Evolutionary conservation across 2,888 invertebrate species (phyloP).

Genomic region (Eilema sororculum): DNA sequence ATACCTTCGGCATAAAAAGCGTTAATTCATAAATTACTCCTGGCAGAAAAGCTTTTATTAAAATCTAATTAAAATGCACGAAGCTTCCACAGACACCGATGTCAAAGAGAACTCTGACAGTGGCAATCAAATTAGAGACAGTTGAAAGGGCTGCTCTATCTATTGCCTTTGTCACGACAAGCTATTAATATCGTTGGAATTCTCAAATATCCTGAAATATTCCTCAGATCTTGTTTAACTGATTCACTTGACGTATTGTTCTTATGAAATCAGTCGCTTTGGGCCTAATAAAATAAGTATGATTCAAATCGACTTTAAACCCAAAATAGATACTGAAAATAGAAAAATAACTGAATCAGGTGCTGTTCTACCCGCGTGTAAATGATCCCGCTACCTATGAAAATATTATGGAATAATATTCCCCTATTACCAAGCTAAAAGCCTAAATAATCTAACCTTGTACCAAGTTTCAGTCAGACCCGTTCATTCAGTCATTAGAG

Average conservation of each 20-base stretch:
- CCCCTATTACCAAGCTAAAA: no score
- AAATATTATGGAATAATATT: no score
- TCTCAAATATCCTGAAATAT: constrained; percentile 19
- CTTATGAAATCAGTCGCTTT: background rate
- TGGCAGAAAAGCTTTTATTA: constrained; percentile 34
- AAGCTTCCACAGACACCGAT: constrained; percentile 21
- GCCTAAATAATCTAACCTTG: no score
- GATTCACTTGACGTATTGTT: constrained; percentile 10
- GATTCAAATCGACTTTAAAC: background rate
- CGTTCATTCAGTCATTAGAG: no score
- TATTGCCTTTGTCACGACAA: constrained; percentile 31
- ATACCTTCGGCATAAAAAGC: background rate
- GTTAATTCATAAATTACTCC: background rate
- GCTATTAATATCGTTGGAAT: constrained; percentile 27
- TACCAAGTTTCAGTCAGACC: no score
- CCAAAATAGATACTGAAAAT: background rate
- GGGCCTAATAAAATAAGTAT: background rate
- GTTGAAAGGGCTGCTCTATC: constrained; percentile 29
- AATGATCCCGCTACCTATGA: no score
- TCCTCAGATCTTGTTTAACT: constrained; percentile 1
- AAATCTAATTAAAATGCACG: constrained; percentile 51
- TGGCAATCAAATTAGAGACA: constrained; percentile 47
- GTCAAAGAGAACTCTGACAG: constrained; percentile 37
- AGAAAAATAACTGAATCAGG: no score
- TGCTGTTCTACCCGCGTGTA: no score